Evolutionary conservation across 2,113 vertebrate genomes (phyloP).

Genomic region (Canis aureus): DNA sequence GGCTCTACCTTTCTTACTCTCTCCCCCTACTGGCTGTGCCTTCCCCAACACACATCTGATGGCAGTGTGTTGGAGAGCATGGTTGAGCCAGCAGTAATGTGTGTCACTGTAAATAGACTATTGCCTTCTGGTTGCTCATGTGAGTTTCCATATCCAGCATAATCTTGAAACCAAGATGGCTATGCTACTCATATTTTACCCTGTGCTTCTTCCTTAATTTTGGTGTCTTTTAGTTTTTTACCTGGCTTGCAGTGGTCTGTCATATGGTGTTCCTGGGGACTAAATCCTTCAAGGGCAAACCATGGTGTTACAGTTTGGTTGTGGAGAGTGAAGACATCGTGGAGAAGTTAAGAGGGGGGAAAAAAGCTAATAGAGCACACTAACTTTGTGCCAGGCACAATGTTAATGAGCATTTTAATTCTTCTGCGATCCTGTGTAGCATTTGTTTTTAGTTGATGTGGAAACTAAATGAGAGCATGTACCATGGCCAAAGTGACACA

Average conservation of each 20-base stretch:
- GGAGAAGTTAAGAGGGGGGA: not conserved
- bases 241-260: not conserved
- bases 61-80: not conserved
- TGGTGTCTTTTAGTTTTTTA: not conserved
- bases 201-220: not conserved
- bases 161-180: not conserved
- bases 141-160: not conserved
- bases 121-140: not conserved
- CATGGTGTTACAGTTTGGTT: not conserved
- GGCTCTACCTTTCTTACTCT: not conserved
- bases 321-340: not conserved
- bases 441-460: not conserved
- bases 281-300: not conserved
- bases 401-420: not conserved
- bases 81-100: not conserved
- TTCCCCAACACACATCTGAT: not conserved
- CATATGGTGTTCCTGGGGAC: not conserved
- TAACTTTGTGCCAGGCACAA: not conserved
- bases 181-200: not conserved
- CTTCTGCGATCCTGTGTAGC: not conserved
- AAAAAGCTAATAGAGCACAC: not conserved
- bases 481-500: not conserved
- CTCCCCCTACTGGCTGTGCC: fast-evolving
- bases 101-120: not conserved
- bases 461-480: not conserved